Evolutionary conservation across 2,797 vertebrate species (phyloP), one percentile per base, ranked within the genome.

Genomic region (Epinephelus coioides): DNA sequence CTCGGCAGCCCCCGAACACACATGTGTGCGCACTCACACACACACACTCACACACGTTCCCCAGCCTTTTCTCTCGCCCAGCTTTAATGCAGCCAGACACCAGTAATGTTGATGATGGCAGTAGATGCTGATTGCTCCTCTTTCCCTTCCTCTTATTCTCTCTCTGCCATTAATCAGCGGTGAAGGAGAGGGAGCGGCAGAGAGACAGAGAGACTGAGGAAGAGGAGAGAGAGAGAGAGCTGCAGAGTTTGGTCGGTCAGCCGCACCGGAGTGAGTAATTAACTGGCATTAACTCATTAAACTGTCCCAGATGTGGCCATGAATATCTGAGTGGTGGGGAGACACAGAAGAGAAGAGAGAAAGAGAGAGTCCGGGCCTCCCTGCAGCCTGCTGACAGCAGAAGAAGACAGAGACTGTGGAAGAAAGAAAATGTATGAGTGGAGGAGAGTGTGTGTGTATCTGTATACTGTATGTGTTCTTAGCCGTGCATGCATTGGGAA

Each of bases 281-380:
- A 95, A 95, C 91, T 94, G 94, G 93, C 92, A 95, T 95, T 95
- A 95, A 95, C 92, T 94, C 94, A 95, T 95, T 95, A 95, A 95
- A 94, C 87, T 94, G 92, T 94, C 94, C 93, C 95, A 95, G 94
- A 95, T 95, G 95, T 95, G 94, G 86, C 89, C 91, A 89, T 94
- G 94, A 94, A 95, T 95, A 91, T 90, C 84, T 87, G 84, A 91
- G 90, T 57, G 82, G 81, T 75, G 69, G 77, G 54, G 81, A 91
- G 82, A 90, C 80, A 83, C 56, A 55, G 73, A 46, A 4, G 75
- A 80, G 67, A 59, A 54, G 17, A 73, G 68, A 51, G 51, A 44
- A 47, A 63, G 44, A 69, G 44, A 55, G 49, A 63, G 47, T 76
- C 53, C 56, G 53, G 77, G 69, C 83, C 82, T 79, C 67, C 51